A percentile compares a stretch with the other conserved stretches of the same genome.
These are phyloP conservation scores for Mormyrus hasselquistii DNA, from an alignment of 2,797 vertebrate genomes.

Conservation along the genomic window DNA sequence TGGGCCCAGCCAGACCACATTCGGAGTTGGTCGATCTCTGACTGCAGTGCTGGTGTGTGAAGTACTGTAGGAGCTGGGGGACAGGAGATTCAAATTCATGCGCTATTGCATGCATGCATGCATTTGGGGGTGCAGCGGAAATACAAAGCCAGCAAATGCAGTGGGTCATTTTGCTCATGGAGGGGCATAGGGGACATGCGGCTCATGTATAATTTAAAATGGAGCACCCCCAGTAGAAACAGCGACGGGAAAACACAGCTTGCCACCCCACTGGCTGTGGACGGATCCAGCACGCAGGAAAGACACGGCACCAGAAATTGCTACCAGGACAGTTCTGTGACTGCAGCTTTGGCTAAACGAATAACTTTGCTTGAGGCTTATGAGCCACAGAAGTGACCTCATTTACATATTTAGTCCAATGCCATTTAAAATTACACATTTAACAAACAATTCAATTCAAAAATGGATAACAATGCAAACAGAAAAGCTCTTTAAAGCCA, in stretches of 20 bases:
- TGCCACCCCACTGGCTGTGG: neutral
- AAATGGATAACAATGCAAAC: neutral
- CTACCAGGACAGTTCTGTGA: neutral
- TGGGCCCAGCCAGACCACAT: neutral
- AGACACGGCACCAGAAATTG: neutral
- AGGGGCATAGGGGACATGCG: neutral
- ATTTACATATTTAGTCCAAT: constrained; percentile 4
- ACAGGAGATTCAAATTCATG: neutral
- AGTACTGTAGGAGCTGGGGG: neutral
- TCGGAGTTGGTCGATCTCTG: neutral
- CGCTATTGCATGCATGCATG: neutral
- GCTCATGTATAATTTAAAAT: neutral
- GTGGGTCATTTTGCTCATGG: neutral
- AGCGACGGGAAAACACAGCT: neutral
- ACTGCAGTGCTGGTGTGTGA: neutral
- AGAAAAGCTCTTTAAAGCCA: neutral
- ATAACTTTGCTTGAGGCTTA: neutral
- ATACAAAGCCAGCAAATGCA: neutral
- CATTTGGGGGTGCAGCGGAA: neutral
- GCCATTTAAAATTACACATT: neutral
- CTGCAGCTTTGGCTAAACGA: neutral
- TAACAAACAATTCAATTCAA: neutral
- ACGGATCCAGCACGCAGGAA: neutral
- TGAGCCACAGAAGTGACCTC: neutral
- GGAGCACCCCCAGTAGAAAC: neutral